A percentile compares a stretch with the other conserved stretches of the same genome.
These are phyloP conservation scores for Tadarida brasiliensis DNA, from an alignment of 2,797 vertebrate species.

Conservation along the genomic window DNA sequence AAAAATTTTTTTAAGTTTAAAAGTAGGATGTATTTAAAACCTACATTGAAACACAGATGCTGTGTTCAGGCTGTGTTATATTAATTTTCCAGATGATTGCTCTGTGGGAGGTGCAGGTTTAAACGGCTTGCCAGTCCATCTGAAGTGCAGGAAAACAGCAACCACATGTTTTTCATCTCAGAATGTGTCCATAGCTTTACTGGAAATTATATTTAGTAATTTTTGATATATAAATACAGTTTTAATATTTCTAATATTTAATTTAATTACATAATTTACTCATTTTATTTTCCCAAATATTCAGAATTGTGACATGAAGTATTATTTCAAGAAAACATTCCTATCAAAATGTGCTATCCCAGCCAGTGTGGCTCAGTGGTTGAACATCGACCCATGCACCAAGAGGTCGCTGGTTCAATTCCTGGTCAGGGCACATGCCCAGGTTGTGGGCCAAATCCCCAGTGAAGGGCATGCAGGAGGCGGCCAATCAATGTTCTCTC, in stretches of 20 bases:
- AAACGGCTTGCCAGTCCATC: neutral
- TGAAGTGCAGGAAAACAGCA: too few relatives aligned
- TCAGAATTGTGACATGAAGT: neutral
- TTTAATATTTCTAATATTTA: neutral
- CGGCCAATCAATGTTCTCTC: too few relatives aligned
- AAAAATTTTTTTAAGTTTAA: neutral
- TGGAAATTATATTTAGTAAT: neutral
- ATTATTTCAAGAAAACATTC: neutral
- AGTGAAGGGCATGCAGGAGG: too few relatives aligned
- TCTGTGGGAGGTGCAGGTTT: neutral
- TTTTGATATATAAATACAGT: neutral
- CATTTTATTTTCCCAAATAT: neutral
- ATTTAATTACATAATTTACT: neutral
- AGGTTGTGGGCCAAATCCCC: too few relatives aligned
- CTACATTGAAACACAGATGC: neutral
- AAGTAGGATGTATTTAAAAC: neutral
- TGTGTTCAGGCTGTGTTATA: neutral
- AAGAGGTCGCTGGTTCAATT: too few relatives aligned
- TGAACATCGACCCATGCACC: too few relatives aligned
- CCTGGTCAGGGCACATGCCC: too few relatives aligned
- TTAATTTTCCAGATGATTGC: neutral
- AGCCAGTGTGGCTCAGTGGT: too few relatives aligned
- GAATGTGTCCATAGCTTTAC: neutral
- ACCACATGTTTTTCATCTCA: too few relatives aligned
- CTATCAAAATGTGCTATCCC: neutral